Conservation (phyloP, 2,888 invertebrate genomes). For the Xylota sylvarum region DNA sequence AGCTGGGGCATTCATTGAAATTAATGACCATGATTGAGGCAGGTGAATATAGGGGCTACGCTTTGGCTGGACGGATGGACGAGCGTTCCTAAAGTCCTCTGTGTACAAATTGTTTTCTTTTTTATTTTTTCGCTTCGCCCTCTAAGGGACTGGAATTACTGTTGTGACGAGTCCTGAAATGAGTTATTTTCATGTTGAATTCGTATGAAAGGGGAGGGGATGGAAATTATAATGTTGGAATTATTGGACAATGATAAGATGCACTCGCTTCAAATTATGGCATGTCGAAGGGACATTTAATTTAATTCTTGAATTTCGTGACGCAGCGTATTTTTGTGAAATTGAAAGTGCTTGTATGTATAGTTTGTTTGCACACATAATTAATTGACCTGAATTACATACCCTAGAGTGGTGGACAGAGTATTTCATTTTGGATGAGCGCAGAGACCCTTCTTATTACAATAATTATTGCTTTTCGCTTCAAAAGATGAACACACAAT, state of each 20-base stretch:
- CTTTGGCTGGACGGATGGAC: slow-evolving; percentile 19
- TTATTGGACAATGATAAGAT: slow-evolving; percentile 54
- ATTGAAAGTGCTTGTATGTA: slow-evolving; percentile 42
- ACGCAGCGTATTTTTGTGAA: slow-evolving; percentile 27
- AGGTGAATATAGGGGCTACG: slow-evolving; percentile 64
- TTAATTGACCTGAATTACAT: slow-evolving; percentile 28
- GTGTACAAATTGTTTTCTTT: slow-evolving; percentile 47
- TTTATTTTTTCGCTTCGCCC: slow-evolving; percentile 1
- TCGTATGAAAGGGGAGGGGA: slow-evolving; percentile 2
- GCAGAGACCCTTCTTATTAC: not conserved
- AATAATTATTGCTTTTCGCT: not conserved
- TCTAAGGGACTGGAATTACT: slow-evolving; percentile 46
- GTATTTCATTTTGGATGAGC: not conserved
- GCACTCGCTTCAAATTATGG: slow-evolving; percentile 38
- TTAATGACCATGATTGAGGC: slow-evolving; percentile 73
- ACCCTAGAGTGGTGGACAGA: not conserved
- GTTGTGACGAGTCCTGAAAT: slow-evolving; percentile 48
- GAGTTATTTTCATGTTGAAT: slow-evolving; percentile 49
- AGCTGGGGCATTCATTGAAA: slow-evolving; percentile 70
- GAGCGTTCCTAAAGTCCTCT: slow-evolving; percentile 37
- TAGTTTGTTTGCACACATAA: slow-evolving; percentile 46
- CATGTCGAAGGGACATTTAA: slow-evolving; percentile 49
- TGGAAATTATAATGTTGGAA: slow-evolving; percentile 57
- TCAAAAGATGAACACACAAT: slow-evolving; percentile 3
- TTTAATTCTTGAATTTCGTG: slow-evolving; percentile 38